These are phyloP conservation scores for Psix sp. DNA, from an alignment of 1,140 invertebrate genomes.

Conservation along the genomic window DNA sequence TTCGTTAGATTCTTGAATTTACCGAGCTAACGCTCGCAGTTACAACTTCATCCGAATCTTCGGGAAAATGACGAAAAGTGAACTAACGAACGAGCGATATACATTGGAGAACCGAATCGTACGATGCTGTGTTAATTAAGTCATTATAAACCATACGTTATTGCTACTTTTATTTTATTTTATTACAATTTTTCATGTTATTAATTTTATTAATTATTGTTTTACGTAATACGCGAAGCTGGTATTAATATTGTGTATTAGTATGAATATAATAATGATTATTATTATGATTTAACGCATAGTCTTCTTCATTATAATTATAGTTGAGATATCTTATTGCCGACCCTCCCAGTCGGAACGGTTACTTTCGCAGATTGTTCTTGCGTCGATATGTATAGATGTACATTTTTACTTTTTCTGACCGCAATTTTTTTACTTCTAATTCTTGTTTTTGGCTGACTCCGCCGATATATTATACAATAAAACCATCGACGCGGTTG, in stretches of 20 bases:
- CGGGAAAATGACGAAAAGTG: conserved; percentile 29
- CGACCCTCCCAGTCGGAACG: conserved; percentile 61
- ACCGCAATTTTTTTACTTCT: conserved; percentile 54
- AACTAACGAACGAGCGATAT: conserved; percentile 46
- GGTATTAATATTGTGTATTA: conserved; percentile 67
- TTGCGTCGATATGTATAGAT: conserved; percentile 65
- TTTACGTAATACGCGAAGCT: conserved; percentile 65
- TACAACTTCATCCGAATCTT: conserved; percentile 40
- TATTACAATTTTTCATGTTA: conserved; percentile 76
- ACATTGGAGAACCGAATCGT: conserved; percentile 66
- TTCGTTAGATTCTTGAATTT: conserved; percentile 53
- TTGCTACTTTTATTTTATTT: conserved; percentile 76
- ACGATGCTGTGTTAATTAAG: conserved; percentile 77
- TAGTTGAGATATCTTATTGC: conserved; percentile 65
- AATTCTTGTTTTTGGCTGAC: conserved; percentile 49
- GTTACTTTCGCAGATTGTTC: conserved; percentile 68
- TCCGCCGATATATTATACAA: conserved; percentile 47
- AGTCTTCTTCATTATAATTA: conserved; percentile 62
- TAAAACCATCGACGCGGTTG: conserved; percentile 59
- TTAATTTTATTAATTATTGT: conserved; percentile 76
- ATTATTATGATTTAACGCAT: conserved; percentile 60
- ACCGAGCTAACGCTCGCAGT: conserved; percentile 46
- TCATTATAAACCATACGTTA: conserved; percentile 75
- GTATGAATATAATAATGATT: conserved; percentile 65
- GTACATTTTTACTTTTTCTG: conserved; percentile 58